Conservation (phyloP, 2,888 invertebrate genomes). For the Chaetoderma sp. region DNA sequence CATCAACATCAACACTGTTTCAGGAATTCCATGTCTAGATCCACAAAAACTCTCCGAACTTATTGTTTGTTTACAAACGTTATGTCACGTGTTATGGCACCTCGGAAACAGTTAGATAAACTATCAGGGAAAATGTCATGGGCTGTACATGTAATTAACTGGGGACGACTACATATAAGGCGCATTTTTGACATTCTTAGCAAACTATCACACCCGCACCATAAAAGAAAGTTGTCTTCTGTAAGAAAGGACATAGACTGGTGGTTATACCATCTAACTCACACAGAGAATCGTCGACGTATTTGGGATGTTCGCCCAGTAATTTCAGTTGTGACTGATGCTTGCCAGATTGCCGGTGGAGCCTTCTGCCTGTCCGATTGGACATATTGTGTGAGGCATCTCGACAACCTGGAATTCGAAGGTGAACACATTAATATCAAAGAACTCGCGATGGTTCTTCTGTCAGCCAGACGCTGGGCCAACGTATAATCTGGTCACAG, state of each 20-base stretch:
- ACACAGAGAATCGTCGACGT: not conserved
- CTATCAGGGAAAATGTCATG: not conserved
- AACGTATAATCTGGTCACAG: not conserved
- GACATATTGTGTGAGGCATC: not conserved
- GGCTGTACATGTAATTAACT: not conserved
- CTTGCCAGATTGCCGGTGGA: not conserved
- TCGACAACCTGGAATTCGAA: not conserved
- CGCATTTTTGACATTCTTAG: not conserved
- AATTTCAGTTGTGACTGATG: not conserved
- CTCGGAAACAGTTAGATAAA: too few relatives aligned
- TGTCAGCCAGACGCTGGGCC: not conserved
- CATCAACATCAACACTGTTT: too few relatives aligned
- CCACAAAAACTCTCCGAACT: too few relatives aligned
- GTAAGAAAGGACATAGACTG: not conserved
- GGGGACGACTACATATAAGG: not conserved
- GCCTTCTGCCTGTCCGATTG: not conserved
- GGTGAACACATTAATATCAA: not conserved
- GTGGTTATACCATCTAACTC: not conserved
- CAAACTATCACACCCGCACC: not conserved
- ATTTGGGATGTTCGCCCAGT: not conserved
- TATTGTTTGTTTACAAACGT: too few relatives aligned
- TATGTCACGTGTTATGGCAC: too few relatives aligned
- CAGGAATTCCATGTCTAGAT: too few relatives aligned
- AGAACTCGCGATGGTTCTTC: not conserved
- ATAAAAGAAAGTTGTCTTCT: not conserved